These are phyloP conservation scores for Centruroides sculpturatus DNA, from an alignment of 1,140 invertebrate species.

Conservation along the genomic window DNA sequence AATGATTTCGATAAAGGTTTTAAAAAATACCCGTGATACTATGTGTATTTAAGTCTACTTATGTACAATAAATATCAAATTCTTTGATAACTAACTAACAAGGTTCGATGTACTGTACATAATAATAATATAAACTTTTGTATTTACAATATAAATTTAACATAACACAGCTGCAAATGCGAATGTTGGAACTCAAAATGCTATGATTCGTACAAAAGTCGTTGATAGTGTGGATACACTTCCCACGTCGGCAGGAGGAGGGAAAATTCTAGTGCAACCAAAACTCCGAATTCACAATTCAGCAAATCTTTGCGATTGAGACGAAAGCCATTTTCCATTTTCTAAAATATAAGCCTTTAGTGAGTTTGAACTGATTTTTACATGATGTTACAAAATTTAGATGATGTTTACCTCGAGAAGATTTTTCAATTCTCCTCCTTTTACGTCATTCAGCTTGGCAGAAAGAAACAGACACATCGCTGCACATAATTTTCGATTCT, in stretches of 20 bases:
- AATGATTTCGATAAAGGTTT: too few species aligned
- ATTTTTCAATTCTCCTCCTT: slow-evolving; percentile 31
- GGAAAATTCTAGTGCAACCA: slow-evolving; percentile 87
- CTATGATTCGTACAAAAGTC: slow-evolving; percentile 42
- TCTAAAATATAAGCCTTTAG: slow-evolving; percentile 5
- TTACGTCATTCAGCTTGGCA: slow-evolving; percentile 92
- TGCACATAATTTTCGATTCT: slow-evolving; percentile 86
- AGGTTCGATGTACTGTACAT: too few species aligned
- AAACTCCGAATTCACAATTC: slow-evolving; percentile 79
- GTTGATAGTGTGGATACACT: slow-evolving; percentile 86
- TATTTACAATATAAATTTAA: too few species aligned
- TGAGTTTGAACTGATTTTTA: neutral
- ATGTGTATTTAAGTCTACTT: too few species aligned
- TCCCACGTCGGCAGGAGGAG: slow-evolving; percentile 80
- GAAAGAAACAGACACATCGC: slow-evolving; percentile 84
- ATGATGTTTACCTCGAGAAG: slow-evolving; percentile 16
- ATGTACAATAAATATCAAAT: too few species aligned
- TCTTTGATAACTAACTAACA: too few species aligned
- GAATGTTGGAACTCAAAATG: neutral
- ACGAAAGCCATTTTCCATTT: slow-evolving; percentile 30
- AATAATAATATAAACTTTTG: too few species aligned
- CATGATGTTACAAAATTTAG: neutral
- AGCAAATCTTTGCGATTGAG: slow-evolving; percentile 82
- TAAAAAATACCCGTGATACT: too few species aligned
- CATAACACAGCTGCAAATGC: too few species aligned